These are phyloP conservation scores for Labroides dimidiatus DNA, from an alignment of 2,797 vertebrate species.

Conservation along the genomic window DNA sequence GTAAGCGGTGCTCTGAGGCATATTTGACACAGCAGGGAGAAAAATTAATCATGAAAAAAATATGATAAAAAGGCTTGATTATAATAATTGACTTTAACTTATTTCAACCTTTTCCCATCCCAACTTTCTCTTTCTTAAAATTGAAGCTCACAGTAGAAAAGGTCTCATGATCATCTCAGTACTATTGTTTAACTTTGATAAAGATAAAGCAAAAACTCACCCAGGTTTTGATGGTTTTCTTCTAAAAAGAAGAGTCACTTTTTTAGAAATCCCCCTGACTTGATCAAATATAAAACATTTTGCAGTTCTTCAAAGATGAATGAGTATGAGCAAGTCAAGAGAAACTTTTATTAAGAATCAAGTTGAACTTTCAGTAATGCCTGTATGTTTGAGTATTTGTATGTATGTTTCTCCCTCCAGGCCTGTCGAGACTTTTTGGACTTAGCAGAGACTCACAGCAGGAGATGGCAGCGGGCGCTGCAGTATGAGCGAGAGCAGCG, in stretches of 20 bases:
- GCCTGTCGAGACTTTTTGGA: constrained; percentile 98
- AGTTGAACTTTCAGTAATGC: background rate
- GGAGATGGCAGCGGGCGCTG: constrained; percentile 96
- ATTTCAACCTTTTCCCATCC: background rate
- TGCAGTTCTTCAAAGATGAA: too few species aligned
- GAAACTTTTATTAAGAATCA: background rate
- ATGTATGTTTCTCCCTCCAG: constrained; percentile 74
- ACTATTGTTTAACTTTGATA: background rate
- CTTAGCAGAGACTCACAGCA: constrained; percentile 93
- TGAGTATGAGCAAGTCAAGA: constrained; percentile 7
- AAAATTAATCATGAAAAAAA: constrained; percentile 32
- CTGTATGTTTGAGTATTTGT: constrained; percentile 18
- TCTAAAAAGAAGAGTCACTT: too few species aligned
- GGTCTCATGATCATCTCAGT: background rate
- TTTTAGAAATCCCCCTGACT: too few species aligned
- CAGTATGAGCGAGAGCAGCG: constrained; percentile 98
- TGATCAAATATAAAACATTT: too few species aligned
- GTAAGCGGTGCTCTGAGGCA: constrained; percentile 3
- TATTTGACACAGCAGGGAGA: constrained; percentile 47
- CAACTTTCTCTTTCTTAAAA: constrained; percentile 1
- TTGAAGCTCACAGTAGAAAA: background rate
- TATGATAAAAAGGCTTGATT: constrained; percentile 53
- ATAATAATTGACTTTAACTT: constrained; percentile 20
- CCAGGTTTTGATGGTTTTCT: too few species aligned
- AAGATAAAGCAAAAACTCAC: background rate